Percentiles rank a stretch among this genome's conserved stretches.
Conservation (phyloP, 2,113 vertebrate species). For the Elephas maximus region DNA sequence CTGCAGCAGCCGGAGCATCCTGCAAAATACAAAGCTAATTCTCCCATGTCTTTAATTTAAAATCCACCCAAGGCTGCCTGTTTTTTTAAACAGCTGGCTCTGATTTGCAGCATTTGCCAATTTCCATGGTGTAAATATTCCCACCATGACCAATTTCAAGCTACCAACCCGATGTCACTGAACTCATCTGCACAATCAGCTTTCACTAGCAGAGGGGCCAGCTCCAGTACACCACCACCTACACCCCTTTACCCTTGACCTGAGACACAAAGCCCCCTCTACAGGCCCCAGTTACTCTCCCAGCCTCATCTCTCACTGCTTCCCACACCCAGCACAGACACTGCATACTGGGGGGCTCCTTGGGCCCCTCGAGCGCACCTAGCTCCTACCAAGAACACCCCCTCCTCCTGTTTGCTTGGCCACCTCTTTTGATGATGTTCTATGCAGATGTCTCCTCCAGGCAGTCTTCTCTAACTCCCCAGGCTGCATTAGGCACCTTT, state of each 20-base stretch:
- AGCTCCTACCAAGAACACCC: not conserved
- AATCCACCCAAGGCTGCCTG: not conserved
- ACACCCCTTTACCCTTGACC: not conserved
- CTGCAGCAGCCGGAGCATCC: not conserved
- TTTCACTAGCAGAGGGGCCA: not conserved
- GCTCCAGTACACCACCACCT: too few relatives aligned
- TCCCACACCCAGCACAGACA: not conserved
- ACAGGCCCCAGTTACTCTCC: not conserved
- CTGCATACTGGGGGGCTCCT: not conserved
- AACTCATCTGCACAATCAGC: not conserved
- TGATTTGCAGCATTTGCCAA: not conserved
- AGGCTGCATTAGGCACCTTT: too few relatives aligned
- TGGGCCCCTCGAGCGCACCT: not conserved
- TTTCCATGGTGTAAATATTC: conserved; percentile 42
- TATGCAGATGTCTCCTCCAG: not conserved
- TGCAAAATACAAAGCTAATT: not conserved
- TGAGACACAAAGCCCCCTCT: not conserved
- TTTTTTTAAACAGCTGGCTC: not conserved
- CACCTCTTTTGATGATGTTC: not conserved
- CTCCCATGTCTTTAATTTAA: not conserved
- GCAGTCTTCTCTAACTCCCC: not conserved
- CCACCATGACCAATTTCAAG: not conserved
- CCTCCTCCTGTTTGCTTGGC: not conserved
- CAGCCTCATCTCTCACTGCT: not conserved
- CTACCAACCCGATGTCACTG: not conserved